These are phyloP conservation scores for Mylabris phalerata DNA, from an alignment of 1,140 invertebrate genomes.

Conservation along the genomic window DNA sequence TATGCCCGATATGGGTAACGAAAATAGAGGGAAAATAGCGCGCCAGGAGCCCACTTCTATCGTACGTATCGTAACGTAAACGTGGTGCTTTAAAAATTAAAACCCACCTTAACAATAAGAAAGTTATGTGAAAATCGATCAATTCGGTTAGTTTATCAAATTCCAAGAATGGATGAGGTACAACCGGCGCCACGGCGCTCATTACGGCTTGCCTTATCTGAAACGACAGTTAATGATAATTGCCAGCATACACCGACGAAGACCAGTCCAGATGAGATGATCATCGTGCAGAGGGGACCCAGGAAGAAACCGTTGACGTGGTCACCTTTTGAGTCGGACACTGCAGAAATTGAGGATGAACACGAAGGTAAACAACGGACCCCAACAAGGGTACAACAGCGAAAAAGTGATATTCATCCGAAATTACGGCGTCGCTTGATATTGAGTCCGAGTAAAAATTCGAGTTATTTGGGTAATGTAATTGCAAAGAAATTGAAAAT, in stretches of 20 bases:
- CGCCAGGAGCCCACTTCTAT: constrained; percentile 5
- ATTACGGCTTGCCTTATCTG: constrained; percentile 27
- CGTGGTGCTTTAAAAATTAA: neutral
- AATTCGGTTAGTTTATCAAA: neutral
- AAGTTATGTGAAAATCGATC: neutral
- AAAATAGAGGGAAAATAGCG: constrained; percentile 15
- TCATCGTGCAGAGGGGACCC: constrained; percentile 37
- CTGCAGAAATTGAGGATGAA: constrained; percentile 5
- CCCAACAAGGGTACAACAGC: constrained; percentile 11
- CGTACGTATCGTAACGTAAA: too few relatives aligned
- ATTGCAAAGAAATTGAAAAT: constrained; percentile 19
- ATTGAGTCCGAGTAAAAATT: constrained; percentile 22
- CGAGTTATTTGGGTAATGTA: constrained; percentile 2
- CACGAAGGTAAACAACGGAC: constrained; percentile 15
- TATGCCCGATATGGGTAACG: neutral
- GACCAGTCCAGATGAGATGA: constrained; percentile 34
- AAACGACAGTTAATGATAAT: constrained; percentile 19
- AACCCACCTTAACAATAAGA: neutral
- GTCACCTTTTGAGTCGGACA: constrained; percentile 37
- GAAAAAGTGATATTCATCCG: constrained; percentile 18
- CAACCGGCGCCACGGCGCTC: constrained; percentile 21
- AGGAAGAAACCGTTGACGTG: constrained; percentile 36
- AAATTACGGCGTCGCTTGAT: constrained; percentile 24
- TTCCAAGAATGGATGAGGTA: neutral
- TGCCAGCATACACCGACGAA: constrained; percentile 25